These are phyloP conservation scores for Misgurnus anguillicaudatus DNA, from an alignment of 2,113 vertebrate genomes.

Conservation along the genomic window DNA sequence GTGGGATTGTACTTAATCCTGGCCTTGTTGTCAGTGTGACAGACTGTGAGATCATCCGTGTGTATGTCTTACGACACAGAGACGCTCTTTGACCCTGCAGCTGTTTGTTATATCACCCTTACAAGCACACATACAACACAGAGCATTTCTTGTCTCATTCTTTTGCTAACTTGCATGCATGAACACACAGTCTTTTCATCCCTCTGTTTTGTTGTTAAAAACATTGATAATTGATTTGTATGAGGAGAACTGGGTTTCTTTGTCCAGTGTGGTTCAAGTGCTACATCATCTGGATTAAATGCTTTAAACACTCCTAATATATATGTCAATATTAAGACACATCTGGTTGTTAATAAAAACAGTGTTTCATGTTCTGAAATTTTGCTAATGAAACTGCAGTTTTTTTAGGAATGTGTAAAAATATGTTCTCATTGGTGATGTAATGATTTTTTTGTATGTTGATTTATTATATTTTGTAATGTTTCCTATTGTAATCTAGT, in stretches of 20 bases:
- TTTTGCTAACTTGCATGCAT: constrained; percentile 12
- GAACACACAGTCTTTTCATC: constrained; percentile 18
- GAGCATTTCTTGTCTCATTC: constrained; percentile 24
- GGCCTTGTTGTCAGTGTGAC: constrained; percentile 29
- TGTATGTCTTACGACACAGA: constrained; percentile 59
- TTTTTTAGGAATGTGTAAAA: neutral
- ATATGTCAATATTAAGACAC: neutral
- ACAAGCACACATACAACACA: constrained; percentile 11
- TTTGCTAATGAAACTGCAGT: constrained; percentile 1
- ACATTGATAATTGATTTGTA: neutral
- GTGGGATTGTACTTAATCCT: neutral
- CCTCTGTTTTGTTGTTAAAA: constrained; percentile 6
- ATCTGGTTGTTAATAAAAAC: neutral
- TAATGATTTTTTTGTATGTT: neutral
- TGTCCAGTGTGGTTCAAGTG: neutral
- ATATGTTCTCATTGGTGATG: constrained; percentile 12
- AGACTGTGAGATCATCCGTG: constrained; percentile 42
- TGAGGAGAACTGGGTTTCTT: neutral
- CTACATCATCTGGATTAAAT: neutral
- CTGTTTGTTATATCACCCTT: constrained; percentile 55
- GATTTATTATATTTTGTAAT: neutral
- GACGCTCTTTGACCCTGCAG: constrained; percentile 68
- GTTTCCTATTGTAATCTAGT: neutral
- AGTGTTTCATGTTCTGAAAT: constrained; percentile 6
- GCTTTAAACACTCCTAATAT: neutral